phyloP scores from a whole-genome alignment of 1,140 invertebrate genomes.

The Drosophila pandora region DNA sequence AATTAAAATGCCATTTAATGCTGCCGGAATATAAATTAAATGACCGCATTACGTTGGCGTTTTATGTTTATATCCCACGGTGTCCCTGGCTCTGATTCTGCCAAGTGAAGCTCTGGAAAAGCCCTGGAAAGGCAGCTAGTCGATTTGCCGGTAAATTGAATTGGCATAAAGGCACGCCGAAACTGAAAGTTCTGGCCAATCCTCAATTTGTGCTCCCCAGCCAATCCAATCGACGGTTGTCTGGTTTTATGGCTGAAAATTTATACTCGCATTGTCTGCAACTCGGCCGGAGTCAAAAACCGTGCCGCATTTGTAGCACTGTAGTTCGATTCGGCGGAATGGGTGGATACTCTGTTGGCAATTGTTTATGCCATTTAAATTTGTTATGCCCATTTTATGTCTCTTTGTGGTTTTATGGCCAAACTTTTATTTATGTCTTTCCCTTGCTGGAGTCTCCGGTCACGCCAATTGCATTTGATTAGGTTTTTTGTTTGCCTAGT shows the following conservation, averaged over 20 bases:
- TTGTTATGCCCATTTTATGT: constrained; percentile 49
- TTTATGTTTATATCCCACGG: constrained; percentile 52
- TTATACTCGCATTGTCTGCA: constrained; percentile 28
- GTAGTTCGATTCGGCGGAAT: constrained; percentile 14
- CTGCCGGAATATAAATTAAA: constrained; percentile 52
- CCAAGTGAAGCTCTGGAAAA: neutral
- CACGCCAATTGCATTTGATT: constrained; percentile 48
- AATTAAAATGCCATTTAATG: constrained; percentile 64
- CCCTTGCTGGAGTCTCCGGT: neutral
- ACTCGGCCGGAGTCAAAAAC: constrained; percentile 33
- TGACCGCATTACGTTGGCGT: constrained; percentile 36
- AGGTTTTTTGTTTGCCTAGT: constrained; percentile 16
- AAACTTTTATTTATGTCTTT: constrained; percentile 61
- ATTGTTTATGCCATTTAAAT: constrained; percentile 64
- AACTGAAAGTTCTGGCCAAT: constrained; percentile 26
- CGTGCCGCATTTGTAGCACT: constrained; percentile 32
- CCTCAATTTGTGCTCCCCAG: constrained; percentile 23
- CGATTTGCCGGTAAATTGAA: constrained; percentile 59
- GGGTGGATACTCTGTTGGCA: constrained; percentile 42
- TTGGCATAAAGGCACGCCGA: constrained; percentile 55
- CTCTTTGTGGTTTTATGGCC: constrained; percentile 50
- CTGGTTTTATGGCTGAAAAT: constrained; percentile 41
- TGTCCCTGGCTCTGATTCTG: constrained; percentile 5
- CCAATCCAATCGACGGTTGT: constrained; percentile 16
- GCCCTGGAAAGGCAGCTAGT: neutral